Conservation (phyloP, 2,888 invertebrate species). For the Colostygia pectinataria region DNA sequence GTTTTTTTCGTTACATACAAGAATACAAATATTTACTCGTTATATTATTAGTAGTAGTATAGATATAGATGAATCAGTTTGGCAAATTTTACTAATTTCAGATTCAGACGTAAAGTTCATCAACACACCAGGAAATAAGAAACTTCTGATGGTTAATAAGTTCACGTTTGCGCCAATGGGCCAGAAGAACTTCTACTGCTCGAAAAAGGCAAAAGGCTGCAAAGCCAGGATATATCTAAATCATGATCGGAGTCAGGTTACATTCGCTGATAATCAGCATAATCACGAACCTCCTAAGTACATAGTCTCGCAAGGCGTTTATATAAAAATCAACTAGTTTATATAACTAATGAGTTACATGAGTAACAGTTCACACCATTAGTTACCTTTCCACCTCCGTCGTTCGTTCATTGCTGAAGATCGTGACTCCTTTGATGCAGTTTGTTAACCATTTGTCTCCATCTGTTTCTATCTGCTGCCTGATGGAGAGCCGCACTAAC, state of each 20-base stretch:
- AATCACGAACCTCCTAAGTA: constrained; percentile 19
- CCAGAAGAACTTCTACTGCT: constrained; percentile 22
- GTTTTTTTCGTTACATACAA: too few species aligned
- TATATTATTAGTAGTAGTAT: too few species aligned
- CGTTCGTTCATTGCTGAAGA: too few species aligned
- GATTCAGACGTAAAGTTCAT: constrained; percentile 14
- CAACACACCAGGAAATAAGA: not conserved
- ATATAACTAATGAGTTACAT: too few species aligned
- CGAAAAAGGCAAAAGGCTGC: constrained; percentile 25
- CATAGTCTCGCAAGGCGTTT: not conserved
- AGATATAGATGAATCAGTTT: too few species aligned
- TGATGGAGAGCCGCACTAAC: too few species aligned
- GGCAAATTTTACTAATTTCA: constrained; percentile 2
- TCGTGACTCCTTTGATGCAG: too few species aligned
- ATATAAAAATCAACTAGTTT: constrained; percentile 7
- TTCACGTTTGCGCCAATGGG: constrained; percentile 21
- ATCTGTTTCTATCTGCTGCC: too few species aligned
- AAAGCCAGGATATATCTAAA: constrained; percentile 25
- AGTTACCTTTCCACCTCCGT: too few species aligned
- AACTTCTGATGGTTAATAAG: constrained; percentile 17
- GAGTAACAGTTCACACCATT: too few species aligned
- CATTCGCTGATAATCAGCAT: constrained; percentile 17
- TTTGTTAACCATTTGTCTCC: too few species aligned
- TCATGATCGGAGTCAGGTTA: constrained; percentile 7
- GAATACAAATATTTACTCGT: too few species aligned